These are phyloP conservation scores for Dendrocincla fuliginosa DNA, from an alignment of 2,797 vertebrate genomes.

Conservation along the genomic window DNA sequence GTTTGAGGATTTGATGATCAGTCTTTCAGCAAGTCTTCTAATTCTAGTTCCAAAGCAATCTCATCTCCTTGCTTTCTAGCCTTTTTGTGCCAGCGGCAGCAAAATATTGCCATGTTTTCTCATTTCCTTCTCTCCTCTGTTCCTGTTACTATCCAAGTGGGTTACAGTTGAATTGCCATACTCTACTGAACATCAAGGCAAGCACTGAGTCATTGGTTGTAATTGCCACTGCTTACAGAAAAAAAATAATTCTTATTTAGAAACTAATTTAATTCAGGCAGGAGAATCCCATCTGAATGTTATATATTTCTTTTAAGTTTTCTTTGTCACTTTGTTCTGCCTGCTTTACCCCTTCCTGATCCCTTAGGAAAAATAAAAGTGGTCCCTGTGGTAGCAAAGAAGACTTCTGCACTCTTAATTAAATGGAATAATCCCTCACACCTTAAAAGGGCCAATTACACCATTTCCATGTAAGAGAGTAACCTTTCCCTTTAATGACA, in stretches of 20 bases:
- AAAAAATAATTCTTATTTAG: neutral
- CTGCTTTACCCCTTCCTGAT: neutral
- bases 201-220: neutral
- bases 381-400: neutral
- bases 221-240: neutral
- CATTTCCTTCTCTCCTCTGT: neutral
- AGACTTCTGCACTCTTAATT: neutral
- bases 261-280: neutral
- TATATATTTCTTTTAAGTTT: neutral
- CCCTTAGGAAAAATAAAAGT: neutral
- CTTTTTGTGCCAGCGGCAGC: neutral
- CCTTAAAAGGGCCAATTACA: neutral
- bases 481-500: neutral
- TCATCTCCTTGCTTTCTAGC: neutral
- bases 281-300: neutral
- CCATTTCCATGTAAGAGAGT: neutral
- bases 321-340: neutral
- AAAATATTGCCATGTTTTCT: neutral
- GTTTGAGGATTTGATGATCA: neutral
- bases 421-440: neutral
- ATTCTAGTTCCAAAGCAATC: neutral
- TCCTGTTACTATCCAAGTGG: neutral
- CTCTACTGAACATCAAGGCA: constrained; percentile 4
- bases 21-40: neutral
- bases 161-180: neutral